Evolutionary conservation across 2,888 invertebrate genomes (phyloP).

Genomic region (Ochropleura plecta): DNA sequence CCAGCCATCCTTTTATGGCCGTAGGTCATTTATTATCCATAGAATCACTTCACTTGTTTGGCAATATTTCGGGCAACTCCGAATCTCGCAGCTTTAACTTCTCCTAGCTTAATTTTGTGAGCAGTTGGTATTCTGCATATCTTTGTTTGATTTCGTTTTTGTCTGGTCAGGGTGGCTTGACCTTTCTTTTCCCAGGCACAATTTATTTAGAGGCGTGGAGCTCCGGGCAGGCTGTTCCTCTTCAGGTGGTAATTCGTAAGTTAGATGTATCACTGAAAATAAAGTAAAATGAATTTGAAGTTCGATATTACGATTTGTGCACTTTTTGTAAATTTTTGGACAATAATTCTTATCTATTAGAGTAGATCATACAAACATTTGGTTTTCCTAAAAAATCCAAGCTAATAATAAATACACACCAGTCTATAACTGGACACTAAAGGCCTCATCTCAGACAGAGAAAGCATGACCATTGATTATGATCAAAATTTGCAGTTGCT

Average conservation of each 20-base stretch:
- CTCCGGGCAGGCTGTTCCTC: constrained; percentile 9
- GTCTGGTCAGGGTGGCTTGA: constrained; percentile 46
- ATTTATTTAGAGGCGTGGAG: constrained; percentile 39
- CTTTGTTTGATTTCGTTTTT: background rate
- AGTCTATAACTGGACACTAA: background rate
- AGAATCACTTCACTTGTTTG: background rate
- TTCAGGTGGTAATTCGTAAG: constrained; percentile 18
- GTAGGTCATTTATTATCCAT: background rate
- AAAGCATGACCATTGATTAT: background rate
- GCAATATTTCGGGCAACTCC: background rate
- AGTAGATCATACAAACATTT: background rate
- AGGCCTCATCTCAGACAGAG: background rate
- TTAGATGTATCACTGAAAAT: background rate
- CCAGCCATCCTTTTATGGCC: background rate
- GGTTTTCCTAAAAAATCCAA: background rate
- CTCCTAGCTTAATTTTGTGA: background rate
- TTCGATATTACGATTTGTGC: no score
- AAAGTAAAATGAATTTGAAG: background rate
- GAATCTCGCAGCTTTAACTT: no score
- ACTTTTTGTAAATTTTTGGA: background rate
- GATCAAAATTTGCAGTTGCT: background rate
- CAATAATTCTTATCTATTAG: background rate
- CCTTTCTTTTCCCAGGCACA: constrained; percentile 39
- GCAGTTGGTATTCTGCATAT: constrained; percentile 17
- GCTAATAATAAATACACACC: background rate